A percentile compares a stretch with the other conserved stretches of the same genome.
These are phyloP conservation scores for Macrosiphum euphorbiae DNA, from an alignment of 2,888 invertebrate genomes.

Conservation along the genomic window DNA sequence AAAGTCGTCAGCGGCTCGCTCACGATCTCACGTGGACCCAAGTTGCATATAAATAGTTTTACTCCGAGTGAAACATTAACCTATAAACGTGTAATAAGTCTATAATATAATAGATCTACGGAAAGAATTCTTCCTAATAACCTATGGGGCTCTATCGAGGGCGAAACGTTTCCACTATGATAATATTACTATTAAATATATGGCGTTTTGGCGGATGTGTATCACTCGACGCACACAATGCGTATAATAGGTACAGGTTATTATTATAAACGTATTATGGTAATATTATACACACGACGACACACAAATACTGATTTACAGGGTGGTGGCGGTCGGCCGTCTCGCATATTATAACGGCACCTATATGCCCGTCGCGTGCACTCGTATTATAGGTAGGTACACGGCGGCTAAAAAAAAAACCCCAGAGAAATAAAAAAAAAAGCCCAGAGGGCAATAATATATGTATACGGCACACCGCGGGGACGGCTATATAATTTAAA, in stretches of 20 bases:
- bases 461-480: neutral
- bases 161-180: neutral
- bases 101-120: too few species aligned
- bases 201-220: neutral
- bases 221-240: neutral
- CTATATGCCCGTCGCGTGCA: neutral
- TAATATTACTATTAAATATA: neutral
- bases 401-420: neutral
- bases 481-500: conserved; percentile 38
- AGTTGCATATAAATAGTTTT: neutral
- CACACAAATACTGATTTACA: conserved; percentile 11
- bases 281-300: neutral
- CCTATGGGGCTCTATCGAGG: neutral
- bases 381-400: neutral
- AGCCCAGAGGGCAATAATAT: neutral
- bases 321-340: neutral
- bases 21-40: neutral
- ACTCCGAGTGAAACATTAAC: too few species aligned
- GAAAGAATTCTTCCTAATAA: neutral
- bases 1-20: neutral
- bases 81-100: too few species aligned
- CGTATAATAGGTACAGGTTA: neutral
- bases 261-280: conserved; percentile 1
- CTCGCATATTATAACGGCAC: neutral
- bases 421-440: neutral